A percentile compares a stretch with the other conserved stretches of the same genome.
These are phyloP conservation scores for Platycheirus albimanus DNA, from an alignment of 2,888 invertebrate genomes.

Conservation along the genomic window DNA sequence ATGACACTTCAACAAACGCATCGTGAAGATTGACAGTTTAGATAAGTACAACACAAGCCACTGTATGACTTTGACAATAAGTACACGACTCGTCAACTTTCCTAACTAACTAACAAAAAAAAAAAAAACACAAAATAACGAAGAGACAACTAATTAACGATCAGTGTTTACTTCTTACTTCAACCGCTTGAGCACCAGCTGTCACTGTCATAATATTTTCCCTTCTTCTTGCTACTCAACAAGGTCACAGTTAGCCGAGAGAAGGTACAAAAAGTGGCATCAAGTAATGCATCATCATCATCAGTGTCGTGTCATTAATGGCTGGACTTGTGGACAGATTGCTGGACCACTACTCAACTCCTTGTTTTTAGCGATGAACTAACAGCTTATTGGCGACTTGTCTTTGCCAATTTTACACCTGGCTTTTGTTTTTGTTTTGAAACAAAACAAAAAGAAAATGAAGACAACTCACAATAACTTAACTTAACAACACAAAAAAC, in stretches of 20 bases:
- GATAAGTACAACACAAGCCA: constrained; percentile 42
- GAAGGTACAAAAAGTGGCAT: constrained; percentile 27
- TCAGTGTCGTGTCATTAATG: background rate
- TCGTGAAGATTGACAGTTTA: constrained; percentile 55
- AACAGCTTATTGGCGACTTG: constrained; percentile 44
- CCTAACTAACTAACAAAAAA: constrained; percentile 24
- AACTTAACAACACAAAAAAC: constrained; percentile 41
- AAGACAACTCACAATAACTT: constrained; percentile 40
- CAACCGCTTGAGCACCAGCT: constrained; percentile 16
- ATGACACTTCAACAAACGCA: constrained; percentile 61
- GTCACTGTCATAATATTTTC: constrained; percentile 37
- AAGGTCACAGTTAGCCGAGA: constrained; percentile 48
- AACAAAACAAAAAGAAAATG: constrained; percentile 8
- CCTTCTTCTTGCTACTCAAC: constrained; percentile 33
- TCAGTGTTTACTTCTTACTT: constrained; percentile 39
- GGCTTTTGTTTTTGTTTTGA: background rate
- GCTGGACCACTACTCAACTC: constrained; percentile 15
- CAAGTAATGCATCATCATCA: constrained; percentile 48
- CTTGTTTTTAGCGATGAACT: constrained; percentile 52
- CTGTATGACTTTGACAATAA: constrained; percentile 30
- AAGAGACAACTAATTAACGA: constrained; percentile 56
- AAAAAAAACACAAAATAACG: background rate
- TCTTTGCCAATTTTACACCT: constrained; percentile 42
- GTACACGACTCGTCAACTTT: constrained; percentile 37
- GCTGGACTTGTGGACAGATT: background rate